Percentiles rank a stretch among this genome's conserved stretches.
phyloP scores from a whole-genome alignment of 2,888 invertebrate species.

The Cheilosia pagana region DNA sequence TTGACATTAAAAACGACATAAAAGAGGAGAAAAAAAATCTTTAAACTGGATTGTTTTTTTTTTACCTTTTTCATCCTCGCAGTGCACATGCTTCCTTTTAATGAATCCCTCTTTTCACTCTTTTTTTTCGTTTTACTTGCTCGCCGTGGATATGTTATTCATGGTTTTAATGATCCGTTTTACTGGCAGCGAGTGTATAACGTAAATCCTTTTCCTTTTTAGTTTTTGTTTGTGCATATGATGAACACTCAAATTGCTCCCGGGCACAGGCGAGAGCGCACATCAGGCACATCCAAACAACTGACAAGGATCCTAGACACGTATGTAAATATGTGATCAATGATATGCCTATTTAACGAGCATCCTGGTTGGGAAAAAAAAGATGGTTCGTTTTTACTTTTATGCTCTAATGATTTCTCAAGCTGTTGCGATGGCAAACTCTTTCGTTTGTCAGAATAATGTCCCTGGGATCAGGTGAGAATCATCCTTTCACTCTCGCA shows the following conservation, averaged over 20 bases:
- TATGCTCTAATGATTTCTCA: conserved; percentile 73
- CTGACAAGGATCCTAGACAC: conserved; percentile 73
- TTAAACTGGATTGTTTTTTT: conserved; percentile 49
- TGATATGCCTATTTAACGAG: conserved; percentile 75
- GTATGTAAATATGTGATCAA: conserved; percentile 75
- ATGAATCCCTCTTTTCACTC: conserved; percentile 68
- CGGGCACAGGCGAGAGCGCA: conserved; percentile 38
- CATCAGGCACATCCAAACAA: conserved; percentile 7
- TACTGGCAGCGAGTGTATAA: conserved; percentile 49
- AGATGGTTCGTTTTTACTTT: conserved; percentile 63
- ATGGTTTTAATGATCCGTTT: conserved; percentile 75
- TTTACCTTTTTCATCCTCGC: conserved; percentile 36
- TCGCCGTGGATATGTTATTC: conserved; percentile 62
- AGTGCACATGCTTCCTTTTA: conserved; percentile 69
- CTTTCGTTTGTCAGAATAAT: conserved; percentile 38
- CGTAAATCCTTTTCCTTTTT: conserved; percentile 69
- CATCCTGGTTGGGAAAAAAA: conserved; percentile 45
- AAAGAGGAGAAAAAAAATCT: conserved; percentile 3
- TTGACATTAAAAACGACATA: conserved; percentile 66
- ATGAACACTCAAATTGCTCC: conserved; percentile 66
- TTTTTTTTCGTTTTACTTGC: conserved; percentile 22
- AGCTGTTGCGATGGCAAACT: conserved; percentile 59
- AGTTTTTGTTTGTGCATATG: conserved; percentile 57
- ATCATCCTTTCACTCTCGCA: conserved; percentile 49
- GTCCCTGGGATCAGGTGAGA: conserved; percentile 59